These are phyloP conservation scores for Hylyphantes graminicola DNA, from an alignment of 1,140 invertebrate species.

Conservation along the genomic window DNA sequence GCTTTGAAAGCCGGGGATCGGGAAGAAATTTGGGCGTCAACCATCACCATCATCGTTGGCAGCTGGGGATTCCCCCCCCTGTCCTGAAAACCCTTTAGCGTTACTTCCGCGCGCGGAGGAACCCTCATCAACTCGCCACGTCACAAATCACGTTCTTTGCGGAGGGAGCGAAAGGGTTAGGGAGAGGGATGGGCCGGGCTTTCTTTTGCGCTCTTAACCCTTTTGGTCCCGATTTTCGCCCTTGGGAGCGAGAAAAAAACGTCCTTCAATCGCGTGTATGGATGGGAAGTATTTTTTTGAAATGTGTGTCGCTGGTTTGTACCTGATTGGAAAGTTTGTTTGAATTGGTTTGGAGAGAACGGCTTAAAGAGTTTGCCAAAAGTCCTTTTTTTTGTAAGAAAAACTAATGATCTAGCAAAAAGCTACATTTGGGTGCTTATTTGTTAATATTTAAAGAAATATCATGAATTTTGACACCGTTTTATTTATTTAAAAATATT, in stretches of 20 bases:
- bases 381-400: no score
- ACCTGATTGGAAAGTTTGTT: no score
- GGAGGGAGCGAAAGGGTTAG: constrained; percentile 48
- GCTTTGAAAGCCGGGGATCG: constrained; percentile 24
- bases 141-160: constrained; percentile 58
- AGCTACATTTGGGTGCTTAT: no score
- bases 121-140: constrained; percentile 59
- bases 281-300: no score
- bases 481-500: no score
- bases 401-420: no score
- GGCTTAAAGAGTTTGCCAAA: no score
- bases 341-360: no score
- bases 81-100: constrained; percentile 49
- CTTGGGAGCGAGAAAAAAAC: background rate
- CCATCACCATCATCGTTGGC: constrained; percentile 47
- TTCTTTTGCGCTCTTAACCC: constrained; percentile 36
- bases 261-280: background rate
- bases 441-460: no score
- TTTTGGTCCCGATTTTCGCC: background rate
- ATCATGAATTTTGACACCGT: no score
- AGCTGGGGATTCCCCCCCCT: constrained; percentile 16
- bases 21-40: constrained; percentile 49
- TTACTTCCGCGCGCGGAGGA: constrained; percentile 48
- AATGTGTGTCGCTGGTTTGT: no score
- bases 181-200: constrained; percentile 51